Base-by-base conservation (phyloP, 2,797 vertebrate species). In the Sebastes itinus region DNA sequence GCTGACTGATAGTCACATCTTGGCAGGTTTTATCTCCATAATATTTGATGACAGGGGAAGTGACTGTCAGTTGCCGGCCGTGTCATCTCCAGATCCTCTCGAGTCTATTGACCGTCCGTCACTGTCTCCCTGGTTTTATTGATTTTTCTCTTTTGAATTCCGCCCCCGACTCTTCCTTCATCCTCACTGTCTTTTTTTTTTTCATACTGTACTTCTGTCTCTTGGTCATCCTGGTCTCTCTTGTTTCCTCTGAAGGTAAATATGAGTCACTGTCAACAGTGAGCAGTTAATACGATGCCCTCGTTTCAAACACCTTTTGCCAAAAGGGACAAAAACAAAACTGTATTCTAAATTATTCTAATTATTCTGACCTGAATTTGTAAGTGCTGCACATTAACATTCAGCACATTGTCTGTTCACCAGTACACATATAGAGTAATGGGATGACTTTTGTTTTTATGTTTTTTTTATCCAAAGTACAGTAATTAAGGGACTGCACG, bases 81-180 rank as follows among this genome's bases (percentile, higher is more conserved):
- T 38, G 72, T 74, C 42, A 22, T 71, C 80, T 88, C 82, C 65
- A 76, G 65, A 87, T 87, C 81, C 63, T 78, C 85, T 84, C 52
- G 61, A 52, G 72, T 78, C 68, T 72, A 78, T 82, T 90, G 83
- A 82, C 86, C 85, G 73, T 81, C 84, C 58, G 68, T 92, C 89
- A 87, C 66, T 77, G 79, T 75, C 80, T 77, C 66, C 23, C 60
- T 58, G 61, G 75, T 87, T 62, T 80, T 30, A 89, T 84, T 81
- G 86, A 87, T 90, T 88, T 49, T 84, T 78, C 42, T 72, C 28
- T 42, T 78, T 76, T 88, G 80, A 75, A 81, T 82, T 87, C 75
- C 23, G 0, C 20, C 70, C 82, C 49, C n/a, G 16, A 14, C 61
- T 85, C 46, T 42, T 79, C 22, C 52, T 23, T 6, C 27, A 67